Evolutionary conservation across 2,888 invertebrate genomes (phyloP).

Genomic region (Taphrorychus bicolor): DNA sequence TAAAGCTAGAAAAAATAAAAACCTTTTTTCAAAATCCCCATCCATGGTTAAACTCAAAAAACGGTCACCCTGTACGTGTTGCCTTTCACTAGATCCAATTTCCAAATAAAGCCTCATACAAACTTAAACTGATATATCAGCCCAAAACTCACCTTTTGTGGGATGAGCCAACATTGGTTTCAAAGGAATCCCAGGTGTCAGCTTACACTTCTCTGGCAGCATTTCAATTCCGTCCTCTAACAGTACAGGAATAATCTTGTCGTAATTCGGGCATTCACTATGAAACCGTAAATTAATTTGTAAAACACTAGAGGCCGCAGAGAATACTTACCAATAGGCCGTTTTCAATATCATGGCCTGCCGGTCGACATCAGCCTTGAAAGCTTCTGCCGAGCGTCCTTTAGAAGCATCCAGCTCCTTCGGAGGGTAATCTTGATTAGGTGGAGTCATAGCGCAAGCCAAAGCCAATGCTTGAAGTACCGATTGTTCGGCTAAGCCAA

Average conservation of each 20-base stretch:
- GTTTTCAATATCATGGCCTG: constrained; percentile 83
- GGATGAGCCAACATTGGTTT: constrained; percentile 99
- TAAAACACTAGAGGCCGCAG: no score
- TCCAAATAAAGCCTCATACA: no score
- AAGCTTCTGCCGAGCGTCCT: constrained; percentile 68
- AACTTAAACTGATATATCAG: no score
- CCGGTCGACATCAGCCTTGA: constrained; percentile 79
- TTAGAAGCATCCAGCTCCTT: constrained; percentile 69
- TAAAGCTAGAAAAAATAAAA: no score
- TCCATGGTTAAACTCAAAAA: no score
- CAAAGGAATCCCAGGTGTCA: constrained; percentile 91
- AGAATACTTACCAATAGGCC: constrained; percentile 80
- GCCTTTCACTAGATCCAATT: no score
- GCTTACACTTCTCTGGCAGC: constrained; percentile 80
- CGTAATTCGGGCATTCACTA: constrained; percentile 96
- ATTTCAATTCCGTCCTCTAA: constrained; percentile 77
- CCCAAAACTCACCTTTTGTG: constrained; percentile 71
- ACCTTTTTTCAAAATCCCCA: no score
- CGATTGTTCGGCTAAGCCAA: constrained; percentile 97
- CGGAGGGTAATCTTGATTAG: constrained; percentile 70
- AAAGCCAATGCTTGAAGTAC: constrained; percentile 89
- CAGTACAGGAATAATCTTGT: constrained; percentile 79
- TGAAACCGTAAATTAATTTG: constrained; percentile 21
- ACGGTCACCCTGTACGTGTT: no score
- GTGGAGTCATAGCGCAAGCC: constrained; percentile 83